phyloP scores from a whole-genome alignment of 2,113 vertebrate species.

The Rhineura floridana region DNA sequence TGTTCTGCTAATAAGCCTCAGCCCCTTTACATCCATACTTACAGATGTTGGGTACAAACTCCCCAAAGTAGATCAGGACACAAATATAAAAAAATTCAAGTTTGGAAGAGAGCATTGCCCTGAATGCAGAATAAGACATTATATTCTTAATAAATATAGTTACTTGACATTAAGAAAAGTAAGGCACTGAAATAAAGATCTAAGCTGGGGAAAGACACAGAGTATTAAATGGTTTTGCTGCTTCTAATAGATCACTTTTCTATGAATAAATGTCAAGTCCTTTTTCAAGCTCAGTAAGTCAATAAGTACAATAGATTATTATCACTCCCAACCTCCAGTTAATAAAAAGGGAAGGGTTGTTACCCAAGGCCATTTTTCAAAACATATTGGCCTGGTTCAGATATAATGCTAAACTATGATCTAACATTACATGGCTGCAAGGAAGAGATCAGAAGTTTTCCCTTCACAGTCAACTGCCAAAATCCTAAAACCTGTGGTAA shows the following conservation, averaged over 20 bases:
- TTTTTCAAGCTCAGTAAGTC: constrained; percentile 26
- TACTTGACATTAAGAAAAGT: not conserved
- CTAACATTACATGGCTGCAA: too few species aligned
- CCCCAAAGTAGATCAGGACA: not conserved
- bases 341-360: not conserved
- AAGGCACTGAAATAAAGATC: not conserved
- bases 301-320: not conserved
- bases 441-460: too few species aligned
- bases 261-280: constrained; percentile 46
- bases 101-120: constrained; percentile 21
- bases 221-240: not conserved
- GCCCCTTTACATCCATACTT: not conserved
- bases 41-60: not conserved
- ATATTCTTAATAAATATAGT: constrained; percentile 22
- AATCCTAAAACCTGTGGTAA: too few species aligned
- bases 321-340: not conserved
- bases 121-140: constrained; percentile 21
- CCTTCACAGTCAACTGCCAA: too few species aligned
- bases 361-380: not conserved
- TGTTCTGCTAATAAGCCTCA: too few species aligned
- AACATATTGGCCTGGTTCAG: not conserved
- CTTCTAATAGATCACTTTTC: constrained; percentile 4
- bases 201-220: not conserved
- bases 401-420: not conserved
- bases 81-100: not conserved